Percentiles rank a stretch among this genome's conserved stretches.
These are phyloP conservation scores for Mycteria americana DNA, from an alignment of 2,797 vertebrate species.

Conservation along the genomic window DNA sequence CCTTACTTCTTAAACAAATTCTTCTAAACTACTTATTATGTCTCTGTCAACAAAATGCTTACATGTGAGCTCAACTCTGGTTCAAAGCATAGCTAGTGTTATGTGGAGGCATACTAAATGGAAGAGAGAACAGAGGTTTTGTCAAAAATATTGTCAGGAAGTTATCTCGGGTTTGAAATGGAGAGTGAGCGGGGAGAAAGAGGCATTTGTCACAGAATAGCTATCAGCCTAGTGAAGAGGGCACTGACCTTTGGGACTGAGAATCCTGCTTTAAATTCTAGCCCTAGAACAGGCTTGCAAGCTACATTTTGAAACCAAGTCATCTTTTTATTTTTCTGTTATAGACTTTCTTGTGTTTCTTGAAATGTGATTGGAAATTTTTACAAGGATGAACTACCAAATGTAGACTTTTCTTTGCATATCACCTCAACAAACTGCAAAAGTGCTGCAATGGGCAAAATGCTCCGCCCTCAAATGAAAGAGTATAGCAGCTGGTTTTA, in stretches of 20 bases:
- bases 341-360: not conserved
- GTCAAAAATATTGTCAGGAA: not conserved
- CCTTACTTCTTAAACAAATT: conserved; percentile 67
- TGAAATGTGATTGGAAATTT: not conserved
- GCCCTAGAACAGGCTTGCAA: not conserved
- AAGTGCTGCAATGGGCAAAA: not conserved
- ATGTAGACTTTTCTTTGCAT: not conserved
- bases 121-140: not conserved
- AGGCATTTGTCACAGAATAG: not conserved
- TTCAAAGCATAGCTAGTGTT: not conserved
- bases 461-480: accelerated
- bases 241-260: not conserved
- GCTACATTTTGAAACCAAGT: not conserved
- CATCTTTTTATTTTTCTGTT: not conserved
- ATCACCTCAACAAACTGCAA: not conserved
- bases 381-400: not conserved
- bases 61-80: conserved; percentile 18
- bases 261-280: not conserved
- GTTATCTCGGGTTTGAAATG: not conserved
- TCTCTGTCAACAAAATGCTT: conserved; percentile 68
- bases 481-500: not conserved
- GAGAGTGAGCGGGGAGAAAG: not conserved
- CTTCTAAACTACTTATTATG: conserved; percentile 67
- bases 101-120: not conserved
- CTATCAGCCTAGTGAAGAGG: not conserved